Conservation (phyloP, 1,140 invertebrate species). For the Cyclina sinensis region DNA sequence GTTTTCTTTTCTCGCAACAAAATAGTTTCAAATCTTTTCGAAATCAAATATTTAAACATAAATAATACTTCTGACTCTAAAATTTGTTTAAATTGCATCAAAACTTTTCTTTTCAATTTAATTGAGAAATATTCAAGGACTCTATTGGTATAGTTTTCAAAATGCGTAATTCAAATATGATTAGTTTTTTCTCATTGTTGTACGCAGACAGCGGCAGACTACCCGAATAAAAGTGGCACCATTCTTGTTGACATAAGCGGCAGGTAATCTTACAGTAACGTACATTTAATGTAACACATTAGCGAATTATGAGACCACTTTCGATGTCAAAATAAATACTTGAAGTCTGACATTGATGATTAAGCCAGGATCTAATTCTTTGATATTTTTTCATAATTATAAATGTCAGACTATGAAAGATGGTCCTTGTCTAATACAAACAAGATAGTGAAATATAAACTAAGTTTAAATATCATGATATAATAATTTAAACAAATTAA, state of each 20-base stretch:
- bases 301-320: constrained; percentile 58
- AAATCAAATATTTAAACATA: constrained; percentile 7
- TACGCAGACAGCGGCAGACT: constrained; percentile 33
- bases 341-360: constrained; percentile 52
- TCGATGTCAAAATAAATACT: constrained; percentile 64
- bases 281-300: constrained; percentile 65
- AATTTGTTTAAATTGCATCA: constrained; percentile 20
- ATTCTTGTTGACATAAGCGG: constrained; percentile 53
- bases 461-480: constrained; percentile 44
- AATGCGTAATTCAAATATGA: constrained; percentile 19
- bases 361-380: constrained; percentile 53
- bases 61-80: background rate
- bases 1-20: background rate
- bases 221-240: constrained; percentile 42
- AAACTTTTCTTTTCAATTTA: constrained; percentile 25
- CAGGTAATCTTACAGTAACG: constrained; percentile 23
- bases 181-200: constrained; percentile 15
- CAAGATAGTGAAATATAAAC: constrained; percentile 55
- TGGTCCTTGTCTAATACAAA: constrained; percentile 6
- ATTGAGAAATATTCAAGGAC: constrained; percentile 26
- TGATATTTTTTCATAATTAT: constrained; percentile 65
- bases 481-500: constrained; percentile 47
- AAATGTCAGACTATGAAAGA: constrained; percentile 51
- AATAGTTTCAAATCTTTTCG: background rate
- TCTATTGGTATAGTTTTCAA: constrained; percentile 43